Evolutionary conservation across 2,797 vertebrate species (phyloP).

Genomic region (Simalia tracyae): DNA sequence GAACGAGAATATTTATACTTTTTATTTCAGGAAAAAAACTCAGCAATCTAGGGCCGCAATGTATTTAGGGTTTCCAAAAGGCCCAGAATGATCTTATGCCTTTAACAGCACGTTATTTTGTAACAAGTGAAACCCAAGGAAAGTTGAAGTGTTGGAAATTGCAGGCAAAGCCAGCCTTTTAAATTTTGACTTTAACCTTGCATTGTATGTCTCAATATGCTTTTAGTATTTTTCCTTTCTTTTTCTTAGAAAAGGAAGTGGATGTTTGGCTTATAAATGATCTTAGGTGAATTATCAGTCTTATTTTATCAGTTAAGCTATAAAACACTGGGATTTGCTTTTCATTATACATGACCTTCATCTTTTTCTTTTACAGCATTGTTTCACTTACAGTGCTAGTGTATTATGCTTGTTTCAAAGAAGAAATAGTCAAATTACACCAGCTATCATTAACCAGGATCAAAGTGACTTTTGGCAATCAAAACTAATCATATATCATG

Average conservation of each 20-base stretch:
- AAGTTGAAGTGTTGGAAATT: neutral
- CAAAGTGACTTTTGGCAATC: conserved; percentile 10
- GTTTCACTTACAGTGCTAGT: neutral
- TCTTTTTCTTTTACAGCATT: neutral
- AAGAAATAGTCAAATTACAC: conserved; percentile 1
- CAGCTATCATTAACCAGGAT: neutral
- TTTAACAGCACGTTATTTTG: neutral
- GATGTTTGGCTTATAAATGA: conserved; percentile 1
- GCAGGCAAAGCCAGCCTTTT: neutral
- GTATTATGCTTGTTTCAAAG: neutral
- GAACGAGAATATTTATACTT: neutral
- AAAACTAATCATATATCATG: neutral
- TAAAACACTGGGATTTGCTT: conserved; percentile 7
- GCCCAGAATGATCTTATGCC: neutral
- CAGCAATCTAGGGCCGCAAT: neutral
- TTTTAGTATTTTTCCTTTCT: neutral
- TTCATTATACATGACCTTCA: neutral
- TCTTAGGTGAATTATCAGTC: neutral
- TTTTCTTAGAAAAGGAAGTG: conserved; percentile 15
- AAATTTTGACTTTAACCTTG: neutral
- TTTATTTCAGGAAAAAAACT: neutral
- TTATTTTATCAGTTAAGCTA: conserved; percentile 26
- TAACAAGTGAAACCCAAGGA: neutral
- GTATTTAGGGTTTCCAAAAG: neutral
- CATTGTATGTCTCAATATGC: neutral